Base-by-base conservation (phyloP, 2,888 invertebrate genomes). In the Elysia crispata region DNA sequence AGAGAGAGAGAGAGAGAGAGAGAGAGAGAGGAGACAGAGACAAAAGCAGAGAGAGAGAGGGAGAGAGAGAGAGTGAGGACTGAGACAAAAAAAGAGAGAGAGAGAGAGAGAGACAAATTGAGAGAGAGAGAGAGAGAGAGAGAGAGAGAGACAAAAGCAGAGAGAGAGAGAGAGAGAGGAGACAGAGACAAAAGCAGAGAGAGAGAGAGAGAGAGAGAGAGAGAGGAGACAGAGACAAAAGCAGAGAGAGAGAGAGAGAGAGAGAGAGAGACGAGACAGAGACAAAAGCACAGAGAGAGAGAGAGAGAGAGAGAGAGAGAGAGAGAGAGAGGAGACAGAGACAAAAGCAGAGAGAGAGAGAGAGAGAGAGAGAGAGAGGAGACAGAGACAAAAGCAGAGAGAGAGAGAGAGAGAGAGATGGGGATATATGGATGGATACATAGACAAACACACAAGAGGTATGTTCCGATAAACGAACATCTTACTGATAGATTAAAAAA, bases 221-320 rank as follows among this genome's bases (percentile, higher is more conserved):
- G 11, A 41, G 41, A 11, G 41, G n/a, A n/a, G n/a, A n/a, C n/a
- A n/a, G n/a, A n/a, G n/a, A n/a, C n/a, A n/a, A n/a, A 41, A 41
- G 41, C 11, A 41, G 77, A 54, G 30, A 31, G 6, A 76, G 76
- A 41, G 50, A 69, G 54, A 33, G 57, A 77, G 70, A 67, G 57
- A 69, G 70, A 77, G 50, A 67, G 70, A 70, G 70, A 54, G 50
- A 60, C 49, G 54, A 54, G 30, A 70, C 6, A 69, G 77, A 33
- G 70, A 50, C 30, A 77, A 60, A 77, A 8, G 57, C n/a, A 57
- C 57, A 70, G 69, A 77, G 54, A 70, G 57, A 76, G 67, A 76
- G 50, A 15, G 25, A 62, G 41, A 31, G 33, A 30, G 20, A 60
- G 31, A 62, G n/a, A 41, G n/a, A 28, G 33, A 31, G 64, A 6